Base-by-base conservation (phyloP, 2,797 vertebrate genomes). In the Scyliorhinus canicula region DNA sequence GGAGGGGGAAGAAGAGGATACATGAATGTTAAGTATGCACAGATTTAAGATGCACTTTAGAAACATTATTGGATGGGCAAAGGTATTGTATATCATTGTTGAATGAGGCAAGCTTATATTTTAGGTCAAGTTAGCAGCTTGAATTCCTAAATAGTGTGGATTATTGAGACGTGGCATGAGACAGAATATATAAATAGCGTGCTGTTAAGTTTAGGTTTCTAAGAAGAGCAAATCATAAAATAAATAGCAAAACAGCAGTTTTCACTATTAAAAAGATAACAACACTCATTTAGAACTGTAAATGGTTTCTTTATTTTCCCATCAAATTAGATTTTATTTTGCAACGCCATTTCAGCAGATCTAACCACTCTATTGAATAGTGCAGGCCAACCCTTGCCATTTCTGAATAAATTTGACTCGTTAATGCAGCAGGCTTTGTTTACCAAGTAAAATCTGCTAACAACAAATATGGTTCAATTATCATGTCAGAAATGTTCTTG, bases 381-480 rank as follows among this genome's bases (percentile, higher is more conserved):
- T 50, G 67, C 47, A 69, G 11, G 55, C 7, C 47, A 52, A 74
- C 93, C 93, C 16, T 93, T 74, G 69, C 44, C 93, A 71, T 71
- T 94, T 94, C 67, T 52, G 67, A 94, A 74, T 94, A 94, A 71
- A 94, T 71, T 24, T 94, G 93, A 74, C 63, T 94, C 50, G 93
- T 94, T 94, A 94, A 74, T 21, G 47, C 47, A 94, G 93, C 50
- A 94, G 88, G 44, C 47, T 94, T 94, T 94, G 93, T 94, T 94
- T 93, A 93, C 91, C 40, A 93, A 94, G 93, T 14, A 94, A 74
- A 94, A 74, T 94, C 47, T 74, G 67, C 67, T 50, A 55, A 74
- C 69, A 94, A 94, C 67, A 94, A 94, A 74, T 50, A 74, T 94
- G 93, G 93, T 94, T 94, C 31, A 94, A 94, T 94, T 94, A 74